Evolutionary conservation across 1,140 invertebrate genomes (phyloP), one percentile per base, ranked within the genome.

Genomic region (Aphaenogaster floridana): DNA sequence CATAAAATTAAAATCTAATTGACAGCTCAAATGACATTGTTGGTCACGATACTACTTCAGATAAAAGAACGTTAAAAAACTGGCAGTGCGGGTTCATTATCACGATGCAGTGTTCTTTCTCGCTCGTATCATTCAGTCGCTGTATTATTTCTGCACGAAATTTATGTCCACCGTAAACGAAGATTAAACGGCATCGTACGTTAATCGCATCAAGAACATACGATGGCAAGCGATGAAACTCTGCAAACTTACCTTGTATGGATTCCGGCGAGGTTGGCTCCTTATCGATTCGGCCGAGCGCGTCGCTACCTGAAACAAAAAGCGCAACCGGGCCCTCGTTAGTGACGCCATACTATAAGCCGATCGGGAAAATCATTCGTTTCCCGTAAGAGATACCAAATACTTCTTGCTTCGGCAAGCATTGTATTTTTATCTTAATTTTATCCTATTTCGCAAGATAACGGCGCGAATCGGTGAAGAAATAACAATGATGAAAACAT

Each of bases 231-330:
- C 83, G 79, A 91, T 83, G 85, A 87, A 91, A 89, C 84, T 63
- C 39, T 87, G 87, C 77, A 87, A 89, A 92, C 91, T 94, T 90
- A 95, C 95, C 95, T 93, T 95, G 94, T 86, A 95, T 92, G 74
- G 94, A 95, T 90, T 95, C 95, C 3, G 95, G 95, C 45, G 95
- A 95, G 45, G 92, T 91, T 88, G 94, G 94, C 86, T 95, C 93
- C 90, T 94, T 95, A 72, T 95, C 95, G 89, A 95, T 93, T 91
- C 94, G 92, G n/a, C 94, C 94, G 61, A 94, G 94, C 50, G 94
- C 93, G 78, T 95, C 95, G 89, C 94, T 95, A 59, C 93, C 95
- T 95, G 93, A 9, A 95, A 95, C 93, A 95, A 91, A 95, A 93
- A 94, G 61, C 50, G 86, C 84, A 89, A 90, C 76, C 74, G 84